phyloP scores from a whole-genome alignment of 2,113 vertebrate species.

The Pterophyllum scalare region DNA sequence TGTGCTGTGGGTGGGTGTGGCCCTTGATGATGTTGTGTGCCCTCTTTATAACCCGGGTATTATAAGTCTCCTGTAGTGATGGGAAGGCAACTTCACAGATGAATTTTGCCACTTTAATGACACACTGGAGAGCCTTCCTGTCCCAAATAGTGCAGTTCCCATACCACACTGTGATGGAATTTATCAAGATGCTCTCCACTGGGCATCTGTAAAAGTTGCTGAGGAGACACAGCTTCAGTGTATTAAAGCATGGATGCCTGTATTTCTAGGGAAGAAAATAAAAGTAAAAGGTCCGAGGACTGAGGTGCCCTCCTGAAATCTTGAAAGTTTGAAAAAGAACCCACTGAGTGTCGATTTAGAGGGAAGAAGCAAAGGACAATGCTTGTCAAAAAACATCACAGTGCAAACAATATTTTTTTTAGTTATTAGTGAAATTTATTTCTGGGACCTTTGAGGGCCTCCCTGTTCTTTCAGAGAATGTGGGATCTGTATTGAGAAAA shows the following conservation, averaged over 20 bases:
- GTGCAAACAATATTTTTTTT: constrained; percentile 1
- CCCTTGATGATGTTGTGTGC: no score
- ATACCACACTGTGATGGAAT: no score
- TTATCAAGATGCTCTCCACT: no score
- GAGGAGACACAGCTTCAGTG: not conserved
- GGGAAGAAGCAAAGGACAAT: constrained; percentile 14
- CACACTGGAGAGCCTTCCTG: no score
- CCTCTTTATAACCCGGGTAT: no score
- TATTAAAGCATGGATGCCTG: constrained; percentile 7
- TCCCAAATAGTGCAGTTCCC: no score
- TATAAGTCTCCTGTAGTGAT: no score
- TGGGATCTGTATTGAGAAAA: not conserved
- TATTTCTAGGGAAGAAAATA: constrained; percentile 16
- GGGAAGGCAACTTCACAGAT: no score
- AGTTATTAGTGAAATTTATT: not conserved
- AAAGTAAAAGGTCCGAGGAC: constrained; percentile 32
- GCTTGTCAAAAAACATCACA: constrained; percentile 26
- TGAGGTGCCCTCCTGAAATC: constrained; percentile 8
- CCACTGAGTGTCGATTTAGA: constrained; percentile 16
- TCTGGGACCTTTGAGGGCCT: not conserved
- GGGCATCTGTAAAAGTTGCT: no score
- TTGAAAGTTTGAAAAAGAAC: not conserved
- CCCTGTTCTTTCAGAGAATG: not conserved
- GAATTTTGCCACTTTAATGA: no score
- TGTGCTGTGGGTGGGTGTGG: no score